Evolutionary conservation across 2,888 invertebrate species (phyloP).

Genomic region (Panopea generosa): DNA sequence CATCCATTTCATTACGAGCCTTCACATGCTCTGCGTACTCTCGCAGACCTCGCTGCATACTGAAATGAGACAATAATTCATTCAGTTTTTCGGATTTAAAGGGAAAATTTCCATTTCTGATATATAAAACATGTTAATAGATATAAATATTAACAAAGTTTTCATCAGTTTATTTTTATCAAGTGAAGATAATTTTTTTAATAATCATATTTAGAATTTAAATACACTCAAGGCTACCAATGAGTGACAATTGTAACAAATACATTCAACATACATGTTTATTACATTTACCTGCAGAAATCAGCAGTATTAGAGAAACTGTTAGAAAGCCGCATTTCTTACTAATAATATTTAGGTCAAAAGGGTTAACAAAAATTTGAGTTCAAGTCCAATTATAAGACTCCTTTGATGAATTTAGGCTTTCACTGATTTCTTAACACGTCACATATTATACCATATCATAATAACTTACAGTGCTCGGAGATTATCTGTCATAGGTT

Average conservation of each 20-base stretch:
- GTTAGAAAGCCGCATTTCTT: no score
- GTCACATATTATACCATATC: no score
- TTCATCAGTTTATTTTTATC: not conserved
- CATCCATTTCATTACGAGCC: slow-evolving; percentile 66
- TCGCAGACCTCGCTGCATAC: slow-evolving; percentile 75
- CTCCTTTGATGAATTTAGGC: no score
- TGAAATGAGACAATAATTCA: slow-evolving; percentile 40
- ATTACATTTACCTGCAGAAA: no score
- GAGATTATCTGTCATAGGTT: slow-evolving; percentile 76
- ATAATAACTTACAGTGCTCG: slow-evolving; percentile 78
- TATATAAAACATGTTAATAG: not conserved
- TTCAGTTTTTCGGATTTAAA: not conserved
- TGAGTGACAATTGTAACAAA: no score
- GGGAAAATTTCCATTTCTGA: not conserved
- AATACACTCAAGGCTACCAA: no score
- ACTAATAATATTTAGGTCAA: no score
- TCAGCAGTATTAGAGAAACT: no score
- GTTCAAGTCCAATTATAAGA: no score
- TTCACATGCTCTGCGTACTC: slow-evolving; percentile 81
- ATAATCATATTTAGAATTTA: not conserved
- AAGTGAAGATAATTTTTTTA: not conserved
- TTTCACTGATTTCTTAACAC: no score
- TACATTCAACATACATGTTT: no score
- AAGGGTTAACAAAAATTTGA: no score
- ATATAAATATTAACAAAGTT: not conserved